These are phyloP conservation scores for Cyphomyrmex costatus DNA, from an alignment of 1,140 invertebrate species.

Conservation along the genomic window DNA sequence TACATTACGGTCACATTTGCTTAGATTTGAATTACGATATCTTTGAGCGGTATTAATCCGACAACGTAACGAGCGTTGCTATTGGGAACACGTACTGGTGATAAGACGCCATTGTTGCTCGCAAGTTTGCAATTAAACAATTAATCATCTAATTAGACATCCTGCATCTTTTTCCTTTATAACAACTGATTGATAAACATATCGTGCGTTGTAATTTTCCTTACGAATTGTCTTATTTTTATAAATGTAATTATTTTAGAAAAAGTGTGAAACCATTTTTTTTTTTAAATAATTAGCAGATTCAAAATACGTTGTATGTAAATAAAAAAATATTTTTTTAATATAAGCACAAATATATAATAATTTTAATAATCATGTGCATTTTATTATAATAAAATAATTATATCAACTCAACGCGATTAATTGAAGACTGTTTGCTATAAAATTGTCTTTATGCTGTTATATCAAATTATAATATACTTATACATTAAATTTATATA, in stretches of 20 bases:
- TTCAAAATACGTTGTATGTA: neutral
- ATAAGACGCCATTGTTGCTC: constrained; percentile 78
- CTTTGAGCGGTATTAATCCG: constrained; percentile 15
- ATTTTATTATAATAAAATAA: neutral
- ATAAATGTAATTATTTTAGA: constrained; percentile 51
- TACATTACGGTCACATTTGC: constrained; percentile 22
- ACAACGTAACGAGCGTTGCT: constrained; percentile 73
- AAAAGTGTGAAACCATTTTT: constrained; percentile 1
- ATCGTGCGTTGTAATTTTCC: constrained; percentile 37
- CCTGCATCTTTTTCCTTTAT: constrained; percentile 51
- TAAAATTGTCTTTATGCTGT: neutral
- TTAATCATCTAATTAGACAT: constrained; percentile 84
- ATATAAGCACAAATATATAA: neutral
- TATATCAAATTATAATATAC: neutral
- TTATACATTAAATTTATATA: neutral
- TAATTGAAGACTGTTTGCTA: neutral
- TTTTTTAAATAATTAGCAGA: neutral
- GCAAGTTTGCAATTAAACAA: constrained; percentile 78
- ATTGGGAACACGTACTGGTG: constrained; percentile 75
- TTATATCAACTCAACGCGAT: neutral
- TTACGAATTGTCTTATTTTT: constrained; percentile 15
- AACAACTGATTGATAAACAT: constrained; percentile 73
- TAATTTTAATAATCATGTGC: neutral
- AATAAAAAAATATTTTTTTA: neutral
- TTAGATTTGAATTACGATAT: constrained; percentile 43